Percentiles rank a stretch among this genome's conserved stretches.
These are phyloP conservation scores for Danaus chrysippus DNA, from an alignment of 2,888 invertebrate species.

Conservation along the genomic window DNA sequence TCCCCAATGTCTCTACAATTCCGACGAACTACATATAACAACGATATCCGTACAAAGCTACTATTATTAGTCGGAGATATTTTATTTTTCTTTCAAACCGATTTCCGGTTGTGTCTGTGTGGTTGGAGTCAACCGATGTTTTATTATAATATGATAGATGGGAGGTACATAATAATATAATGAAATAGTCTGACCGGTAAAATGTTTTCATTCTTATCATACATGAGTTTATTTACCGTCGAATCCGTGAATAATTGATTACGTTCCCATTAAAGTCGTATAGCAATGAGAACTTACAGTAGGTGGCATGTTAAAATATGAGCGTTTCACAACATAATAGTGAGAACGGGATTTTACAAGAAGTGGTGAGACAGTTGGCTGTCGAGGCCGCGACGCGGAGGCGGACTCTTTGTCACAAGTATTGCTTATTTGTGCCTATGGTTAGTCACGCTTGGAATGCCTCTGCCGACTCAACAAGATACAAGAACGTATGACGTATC, in stretches of 20 bases:
- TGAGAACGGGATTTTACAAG: slow-evolving; percentile 65
- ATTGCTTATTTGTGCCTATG: slow-evolving; percentile 43
- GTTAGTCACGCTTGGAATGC: slow-evolving; percentile 72
- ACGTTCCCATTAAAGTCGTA: neutral
- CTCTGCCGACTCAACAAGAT: slow-evolving; percentile 51
- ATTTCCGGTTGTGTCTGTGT: slow-evolving; percentile 27
- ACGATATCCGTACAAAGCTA: slow-evolving; percentile 24
- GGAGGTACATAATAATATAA: too few species aligned
- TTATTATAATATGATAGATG: too few species aligned
- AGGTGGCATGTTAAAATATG: neutral
- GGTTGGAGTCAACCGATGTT: neutral
- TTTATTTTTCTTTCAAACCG: slow-evolving; percentile 26
- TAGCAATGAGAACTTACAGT: neutral
- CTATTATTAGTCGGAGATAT: slow-evolving; percentile 36
- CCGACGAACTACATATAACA: slow-evolving; percentile 36
- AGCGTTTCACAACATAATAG: neutral
- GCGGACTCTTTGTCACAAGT: slow-evolving; percentile 59
- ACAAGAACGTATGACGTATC: slow-evolving; percentile 41
- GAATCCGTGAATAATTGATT: slow-evolving; percentile 6
- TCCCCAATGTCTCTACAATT: slow-evolving; percentile 62
- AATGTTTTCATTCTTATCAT: slow-evolving; percentile 4
- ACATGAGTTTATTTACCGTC: neutral
- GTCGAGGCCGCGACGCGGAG: slow-evolving; percentile 67
- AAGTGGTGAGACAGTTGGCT: slow-evolving; percentile 51
- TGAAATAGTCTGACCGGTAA: neutral